phyloP scores from a whole-genome alignment of 2,113 vertebrate genomes.

The Zosterops hypoxanthus region DNA sequence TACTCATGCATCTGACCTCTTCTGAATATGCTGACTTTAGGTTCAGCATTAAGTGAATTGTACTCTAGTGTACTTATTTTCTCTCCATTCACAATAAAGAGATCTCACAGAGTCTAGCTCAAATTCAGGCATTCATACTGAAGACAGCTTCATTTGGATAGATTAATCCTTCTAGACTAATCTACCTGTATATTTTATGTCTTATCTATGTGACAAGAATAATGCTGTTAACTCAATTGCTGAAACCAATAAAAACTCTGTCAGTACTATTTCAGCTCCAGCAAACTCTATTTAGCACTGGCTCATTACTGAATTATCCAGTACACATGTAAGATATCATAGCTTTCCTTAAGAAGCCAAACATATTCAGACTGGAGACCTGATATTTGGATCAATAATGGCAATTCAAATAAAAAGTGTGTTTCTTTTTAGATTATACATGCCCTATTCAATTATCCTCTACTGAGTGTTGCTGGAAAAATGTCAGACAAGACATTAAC shows the following conservation, averaged over 20 bases:
- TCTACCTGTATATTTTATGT: neutral
- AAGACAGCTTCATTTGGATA: neutral
- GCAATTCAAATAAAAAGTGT: slow-evolving; percentile 20
- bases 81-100: neutral
- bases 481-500: neutral
- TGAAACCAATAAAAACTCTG: neutral
- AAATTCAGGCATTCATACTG: neutral
- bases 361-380: neutral
- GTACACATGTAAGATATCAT: neutral
- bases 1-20: neutral
- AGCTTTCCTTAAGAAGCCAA: neutral
- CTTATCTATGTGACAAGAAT: neutral
- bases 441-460: slow-evolving; percentile 11
- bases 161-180: neutral
- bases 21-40: neutral
- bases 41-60: neutral
- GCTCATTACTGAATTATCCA: neutral
- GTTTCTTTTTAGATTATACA: neutral
- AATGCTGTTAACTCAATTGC: neutral
- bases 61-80: neutral
- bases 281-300: neutral
- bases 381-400: slow-evolving; percentile 44
- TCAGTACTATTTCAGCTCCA: neutral
- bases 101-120: neutral
- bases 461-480: neutral